These are phyloP conservation scores for Amniataba percoides DNA, from an alignment of 2,797 vertebrate genomes.

Conservation along the genomic window DNA sequence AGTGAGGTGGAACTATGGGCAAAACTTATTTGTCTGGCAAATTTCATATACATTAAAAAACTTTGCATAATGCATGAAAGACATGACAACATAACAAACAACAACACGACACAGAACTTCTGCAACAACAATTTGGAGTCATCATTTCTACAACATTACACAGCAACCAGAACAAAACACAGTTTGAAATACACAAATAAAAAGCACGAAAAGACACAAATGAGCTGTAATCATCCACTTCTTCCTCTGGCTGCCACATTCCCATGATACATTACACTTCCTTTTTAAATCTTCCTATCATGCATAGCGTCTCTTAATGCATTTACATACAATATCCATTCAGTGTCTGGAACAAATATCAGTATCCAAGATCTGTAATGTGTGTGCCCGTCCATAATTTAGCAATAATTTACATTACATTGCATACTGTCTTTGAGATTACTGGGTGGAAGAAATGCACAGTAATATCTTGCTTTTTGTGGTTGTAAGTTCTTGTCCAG, in stretches of 20 bases:
- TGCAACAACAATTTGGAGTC: too few relatives aligned
- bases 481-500: neutral
- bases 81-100: neutral
- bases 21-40: neutral
- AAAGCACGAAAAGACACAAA: neutral
- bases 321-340: neutral
- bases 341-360: neutral
- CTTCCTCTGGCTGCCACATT: neutral
- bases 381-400: neutral
- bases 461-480: neutral
- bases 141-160: neutral
- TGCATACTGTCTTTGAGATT: neutral
- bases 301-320: neutral
- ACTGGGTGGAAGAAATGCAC: neutral
- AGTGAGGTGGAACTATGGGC: neutral
- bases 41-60: neutral
- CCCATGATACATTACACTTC: neutral
- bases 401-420: too few relatives aligned
- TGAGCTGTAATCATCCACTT: neutral
- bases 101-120: too few relatives aligned
- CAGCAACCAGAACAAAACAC: neutral
- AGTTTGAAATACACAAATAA: neutral
- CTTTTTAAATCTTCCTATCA: neutral
- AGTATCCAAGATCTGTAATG: neutral
- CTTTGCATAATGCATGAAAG: conserved; percentile 4